These are phyloP conservation scores for Zosterops lateralis DNA, from an alignment of 2,113 vertebrate species.

Conservation along the genomic window DNA sequence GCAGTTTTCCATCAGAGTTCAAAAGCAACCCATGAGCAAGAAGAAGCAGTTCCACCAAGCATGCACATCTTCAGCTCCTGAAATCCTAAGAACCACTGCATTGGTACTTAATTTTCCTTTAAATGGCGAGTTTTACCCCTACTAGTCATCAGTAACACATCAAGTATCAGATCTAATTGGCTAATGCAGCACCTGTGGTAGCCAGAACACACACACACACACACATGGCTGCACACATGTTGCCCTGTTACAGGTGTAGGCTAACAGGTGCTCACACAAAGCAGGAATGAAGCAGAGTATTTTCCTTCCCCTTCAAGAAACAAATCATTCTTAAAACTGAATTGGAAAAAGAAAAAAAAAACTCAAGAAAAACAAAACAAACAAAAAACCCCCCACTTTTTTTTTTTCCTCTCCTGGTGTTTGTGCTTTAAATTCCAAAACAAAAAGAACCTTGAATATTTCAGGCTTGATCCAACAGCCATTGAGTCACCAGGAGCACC, in stretches of 20 bases:
- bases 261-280: neutral
- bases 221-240: neutral
- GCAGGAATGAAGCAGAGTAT: neutral
- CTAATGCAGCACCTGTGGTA: constrained; percentile 13
- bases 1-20: neutral
- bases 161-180: neutral
- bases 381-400: neutral
- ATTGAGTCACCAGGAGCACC: constrained; percentile 26
- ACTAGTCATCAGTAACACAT: neutral
- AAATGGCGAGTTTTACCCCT: neutral
- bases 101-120: neutral
- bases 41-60: neutral
- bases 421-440: constrained; percentile 53
- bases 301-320: constrained; percentile 36
- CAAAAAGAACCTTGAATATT: constrained; percentile 5
- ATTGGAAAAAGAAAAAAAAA: neutral
- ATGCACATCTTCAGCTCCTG: neutral
- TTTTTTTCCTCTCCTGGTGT: neutral
- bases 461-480: constrained; percentile 50
- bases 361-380: rapidly evolving
- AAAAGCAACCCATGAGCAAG: neutral
- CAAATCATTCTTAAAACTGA: neutral
- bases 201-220: neutral
- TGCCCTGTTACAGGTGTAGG: neutral
- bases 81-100: neutral